These are phyloP conservation scores for Tenthredo notha DNA, from an alignment of 2,888 invertebrate species.

Conservation along the genomic window DNA sequence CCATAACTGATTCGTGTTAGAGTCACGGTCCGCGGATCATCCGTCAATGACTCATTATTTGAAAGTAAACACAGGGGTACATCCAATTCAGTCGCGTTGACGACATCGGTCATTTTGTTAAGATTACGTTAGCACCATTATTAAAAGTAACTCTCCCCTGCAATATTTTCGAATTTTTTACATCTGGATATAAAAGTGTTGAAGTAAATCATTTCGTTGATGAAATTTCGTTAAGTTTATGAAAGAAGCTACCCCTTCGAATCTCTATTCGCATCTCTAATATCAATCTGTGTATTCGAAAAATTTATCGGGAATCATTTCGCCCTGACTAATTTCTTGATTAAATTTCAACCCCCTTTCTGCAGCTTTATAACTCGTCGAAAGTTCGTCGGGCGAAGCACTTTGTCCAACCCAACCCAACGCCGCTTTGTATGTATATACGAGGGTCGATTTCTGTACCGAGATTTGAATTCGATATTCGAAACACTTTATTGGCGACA, in stretches of 20 bases:
- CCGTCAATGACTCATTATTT: constrained; percentile 73
- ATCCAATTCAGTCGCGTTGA: constrained; percentile 61
- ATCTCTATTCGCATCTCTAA: background rate
- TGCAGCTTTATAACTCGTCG: background rate
- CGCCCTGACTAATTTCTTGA: constrained; percentile 17
- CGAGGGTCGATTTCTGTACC: constrained; percentile 20
- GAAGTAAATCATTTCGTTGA: background rate
- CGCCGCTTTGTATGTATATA: background rate
- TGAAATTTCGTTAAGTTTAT: background rate
- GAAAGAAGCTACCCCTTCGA: background rate
- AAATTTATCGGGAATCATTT: constrained; percentile 10
- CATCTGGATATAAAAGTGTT: background rate
- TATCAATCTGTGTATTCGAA: background rate
- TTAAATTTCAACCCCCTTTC: constrained; percentile 4
- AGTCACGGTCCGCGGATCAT: constrained; percentile 82
- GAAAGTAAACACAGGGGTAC: constrained; percentile 63
- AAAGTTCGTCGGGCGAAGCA: background rate
- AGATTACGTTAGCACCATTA: constrained; percentile 19
- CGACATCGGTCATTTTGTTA: constrained; percentile 61
- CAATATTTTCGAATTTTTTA: background rate
- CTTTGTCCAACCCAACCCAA: background rate
- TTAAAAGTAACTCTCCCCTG: background rate
- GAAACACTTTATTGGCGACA: background rate
- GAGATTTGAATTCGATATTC: background rate
- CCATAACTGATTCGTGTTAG: constrained; percentile 84